phyloP scores from a whole-genome alignment of 2,113 vertebrate genomes.

The Stomatorhinus ivindoensis region DNA sequence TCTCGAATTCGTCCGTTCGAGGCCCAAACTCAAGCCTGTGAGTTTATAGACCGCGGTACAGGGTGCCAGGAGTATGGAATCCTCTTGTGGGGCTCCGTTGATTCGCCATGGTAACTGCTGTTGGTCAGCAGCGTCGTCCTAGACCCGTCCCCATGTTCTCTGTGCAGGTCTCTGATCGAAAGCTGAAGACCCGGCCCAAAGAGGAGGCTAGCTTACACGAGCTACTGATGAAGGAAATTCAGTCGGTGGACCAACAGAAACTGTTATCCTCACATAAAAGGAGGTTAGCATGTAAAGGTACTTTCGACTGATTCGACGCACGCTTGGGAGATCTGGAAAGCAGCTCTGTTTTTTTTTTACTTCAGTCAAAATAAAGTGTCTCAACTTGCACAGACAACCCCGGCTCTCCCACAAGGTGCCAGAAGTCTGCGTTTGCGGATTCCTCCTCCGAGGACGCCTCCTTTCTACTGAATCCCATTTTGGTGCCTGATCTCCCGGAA shows the following conservation, averaged over 20 bases:
- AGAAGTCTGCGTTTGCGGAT: neutral
- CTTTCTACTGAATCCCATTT: conserved; percentile 4
- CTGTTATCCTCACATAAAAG: conserved; percentile 26
- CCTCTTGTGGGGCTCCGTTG: neutral
- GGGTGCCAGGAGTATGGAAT: neutral
- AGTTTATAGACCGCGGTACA: neutral
- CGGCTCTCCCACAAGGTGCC: neutral
- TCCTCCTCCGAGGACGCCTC: conserved; percentile 8
- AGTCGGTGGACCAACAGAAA: conserved; percentile 21
- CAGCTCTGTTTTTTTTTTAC: neutral
- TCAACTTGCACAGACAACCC: neutral
- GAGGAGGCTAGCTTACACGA: conserved; percentile 33
- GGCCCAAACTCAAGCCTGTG: conserved; percentile 36
- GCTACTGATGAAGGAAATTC: conserved; percentile 39
- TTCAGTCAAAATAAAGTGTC: neutral
- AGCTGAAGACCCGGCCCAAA: conserved; percentile 24
- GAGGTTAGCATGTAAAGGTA: conserved; percentile 14
- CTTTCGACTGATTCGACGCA: neutral
- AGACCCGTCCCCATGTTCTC: neutral
- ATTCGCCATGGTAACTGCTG: neutral
- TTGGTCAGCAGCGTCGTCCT: neutral
- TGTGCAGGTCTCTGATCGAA: conserved; percentile 31
- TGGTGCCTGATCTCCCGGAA: conserved; percentile 2
- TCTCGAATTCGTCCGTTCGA: conserved; percentile 24
- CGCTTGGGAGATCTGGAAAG: neutral